Percentiles rank a stretch among this genome's conserved stretches.
phyloP scores from a whole-genome alignment of 2,888 invertebrate genomes.

The Agonopterix subpropinquella region DNA sequence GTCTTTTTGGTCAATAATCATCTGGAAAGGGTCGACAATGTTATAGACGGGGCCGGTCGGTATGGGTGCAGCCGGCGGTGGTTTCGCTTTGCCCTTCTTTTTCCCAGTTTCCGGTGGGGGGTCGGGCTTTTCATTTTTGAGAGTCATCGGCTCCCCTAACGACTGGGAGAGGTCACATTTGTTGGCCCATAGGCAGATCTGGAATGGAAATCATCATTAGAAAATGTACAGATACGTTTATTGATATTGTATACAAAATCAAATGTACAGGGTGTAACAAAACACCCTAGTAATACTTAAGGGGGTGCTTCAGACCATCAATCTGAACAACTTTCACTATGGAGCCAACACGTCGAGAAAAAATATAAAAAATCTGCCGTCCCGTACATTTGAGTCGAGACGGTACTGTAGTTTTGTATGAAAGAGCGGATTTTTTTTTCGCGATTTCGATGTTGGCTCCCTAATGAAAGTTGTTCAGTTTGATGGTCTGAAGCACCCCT shows the following conservation, averaged over 20 bases:
- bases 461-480: too few relatives aligned
- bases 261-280: not conserved
- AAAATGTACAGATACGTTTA: not conserved
- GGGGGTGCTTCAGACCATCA: too few relatives aligned
- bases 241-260: not conserved
- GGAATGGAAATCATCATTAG: slow-evolving; percentile 9
- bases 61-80: slow-evolving; percentile 68
- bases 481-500: too few relatives aligned
- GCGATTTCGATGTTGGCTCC: too few relatives aligned
- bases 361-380: too few relatives aligned
- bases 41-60: slow-evolving; percentile 16
- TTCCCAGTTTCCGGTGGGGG: not conserved
- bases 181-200: slow-evolving; percentile 95
- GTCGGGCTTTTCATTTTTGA: slow-evolving; percentile 25
- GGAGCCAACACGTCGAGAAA: too few relatives aligned
- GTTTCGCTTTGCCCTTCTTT: slow-evolving; percentile 68
- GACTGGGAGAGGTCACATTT: slow-evolving; percentile 94
- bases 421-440: too few relatives aligned
- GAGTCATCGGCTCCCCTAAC: slow-evolving; percentile 76
- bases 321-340: too few relatives aligned
- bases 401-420: too few relatives aligned
- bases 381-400: too few relatives aligned
- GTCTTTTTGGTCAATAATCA: slow-evolving; percentile 46
- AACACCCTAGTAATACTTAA: too few relatives aligned
- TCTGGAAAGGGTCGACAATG: slow-evolving; percentile 45